Base-by-base conservation (phyloP, 2,797 vertebrate species). In the Anguilla megastoma region DNA sequence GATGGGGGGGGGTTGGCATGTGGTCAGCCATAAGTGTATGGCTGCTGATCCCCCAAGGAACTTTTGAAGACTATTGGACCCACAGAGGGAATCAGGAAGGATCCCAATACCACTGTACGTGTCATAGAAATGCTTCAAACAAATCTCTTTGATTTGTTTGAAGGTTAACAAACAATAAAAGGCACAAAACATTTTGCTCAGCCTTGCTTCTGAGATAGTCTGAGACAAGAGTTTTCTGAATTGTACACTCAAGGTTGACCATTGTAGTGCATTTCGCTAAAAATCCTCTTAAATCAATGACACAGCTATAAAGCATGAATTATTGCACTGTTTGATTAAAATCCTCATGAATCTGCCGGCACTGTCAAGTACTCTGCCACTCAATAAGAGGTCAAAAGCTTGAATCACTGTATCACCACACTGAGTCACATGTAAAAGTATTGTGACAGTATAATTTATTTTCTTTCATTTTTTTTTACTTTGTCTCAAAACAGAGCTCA, bases 351-450 rank as follows among this genome's bases (percentile, higher is more conserved):
- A 89, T 86, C 88, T 3, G 1, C 1, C 36, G 24, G 85, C 50
- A 87, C 87, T 90, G 91, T 92, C 92, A 91, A 41, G 90, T 91
- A 91, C 45, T 48, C 0, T 90, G 90, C 89, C 89, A 92, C 91
- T 91, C 90, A 92, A 90, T 86, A 60, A 63, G 88, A 85, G 71
- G 79, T 89, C 48, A 88, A 69, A 12, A 0, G 85, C 87, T 84
- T 84, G 45, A 21, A 21, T 18, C 33, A 45, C 24, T 48, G 0
- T 14, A 56, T 56, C 54, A 16, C 16, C 54, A 56, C 1, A 50
- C 16, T 82, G 79, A 82, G 79, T 50, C 79, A 14, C 48, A 41
- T 3, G 16, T 18, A 48, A 80, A 80, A 14, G 33, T 18, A 2
- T 48, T 48, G 41, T 48, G 16, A 18, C 36, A 80, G 24, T 27